Evolutionary conservation across 1,140 invertebrate species (phyloP), one percentile per base, ranked within the genome.

Genomic region (Listronotus oregonensis): DNA sequence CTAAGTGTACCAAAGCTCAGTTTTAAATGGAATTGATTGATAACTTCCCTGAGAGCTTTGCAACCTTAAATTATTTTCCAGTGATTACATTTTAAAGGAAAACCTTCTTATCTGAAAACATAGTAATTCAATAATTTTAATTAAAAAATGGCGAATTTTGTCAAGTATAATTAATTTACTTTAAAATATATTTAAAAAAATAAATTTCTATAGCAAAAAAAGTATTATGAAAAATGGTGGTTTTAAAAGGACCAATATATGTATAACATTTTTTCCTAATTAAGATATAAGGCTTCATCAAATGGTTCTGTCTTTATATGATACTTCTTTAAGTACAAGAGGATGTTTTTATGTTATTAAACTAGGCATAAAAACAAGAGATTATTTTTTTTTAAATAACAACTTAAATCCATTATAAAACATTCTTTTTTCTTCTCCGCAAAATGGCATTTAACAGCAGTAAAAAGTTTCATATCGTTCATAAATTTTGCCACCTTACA

Each of bases 11-110:
- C 31, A 12, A 50, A 14, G 32, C 32, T 49, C 1, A 37, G n/a
- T 15, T 14, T 21, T n/a, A 12, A 39, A 34, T 27, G 11, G 11
- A n/a, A 47, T 40, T 58, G 18, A 44, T 58, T 12, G 44, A 15
- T 44, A 39, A 37, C 18, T 17, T 55, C 32, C 11, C 9, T 10
- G 5, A 34, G 21, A 27, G 21, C 21, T 18, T 64, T 37, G 46
- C 34, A 55, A 52, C 14, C 31, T 46, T 14, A 27, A 43, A 46
- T 55, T 31, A 63, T 54, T 63, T 46, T 52, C 31, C 27, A 31
- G 51, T 27, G 50, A 54, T 43, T 50, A 43, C 39, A 44, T 34
- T 63, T 63, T 39, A 65, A 43, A 59, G 40, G 12, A 37, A 44
- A 66, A 44, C 7, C 8, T 4, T 37, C 21, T 57, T 57, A 54